Conservation (phyloP, 2,888 invertebrate species). For the Cephus pulcher region DNA sequence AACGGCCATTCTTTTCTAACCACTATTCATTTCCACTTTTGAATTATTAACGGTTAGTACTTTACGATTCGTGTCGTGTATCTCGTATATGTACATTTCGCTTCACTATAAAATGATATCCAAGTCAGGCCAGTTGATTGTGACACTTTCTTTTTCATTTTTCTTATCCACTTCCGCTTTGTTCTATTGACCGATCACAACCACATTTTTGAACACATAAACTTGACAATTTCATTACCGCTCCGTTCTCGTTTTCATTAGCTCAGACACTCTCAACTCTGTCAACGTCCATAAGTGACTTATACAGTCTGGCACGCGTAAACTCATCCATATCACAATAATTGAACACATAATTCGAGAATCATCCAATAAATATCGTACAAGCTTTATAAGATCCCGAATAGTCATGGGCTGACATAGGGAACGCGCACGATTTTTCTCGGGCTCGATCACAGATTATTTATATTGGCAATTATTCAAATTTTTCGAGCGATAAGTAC, state of each 20-base stretch:
- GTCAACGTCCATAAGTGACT: not conserved
- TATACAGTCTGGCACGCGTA: not conserved
- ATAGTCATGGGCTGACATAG: not conserved
- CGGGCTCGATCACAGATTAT: not conserved
- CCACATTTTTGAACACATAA: constrained; percentile 18
- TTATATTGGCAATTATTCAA: not conserved
- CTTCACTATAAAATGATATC: constrained; percentile 33
- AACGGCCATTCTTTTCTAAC: constrained; percentile 19
- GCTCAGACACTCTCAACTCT: not conserved
- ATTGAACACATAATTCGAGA: constrained; percentile 26
- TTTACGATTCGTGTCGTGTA: constrained; percentile 15
- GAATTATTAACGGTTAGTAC: constrained; percentile 15
- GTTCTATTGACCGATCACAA: not conserved
- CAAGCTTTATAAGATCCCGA: not conserved
- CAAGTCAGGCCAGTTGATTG: constrained; percentile 43
- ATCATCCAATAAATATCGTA: constrained; percentile 21
- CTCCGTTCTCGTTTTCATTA: constrained; percentile 6
- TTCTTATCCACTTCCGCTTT: constrained; percentile 6
- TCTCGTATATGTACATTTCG: constrained; percentile 44
- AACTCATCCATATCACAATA: constrained; percentile 20
- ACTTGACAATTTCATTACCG: constrained; percentile 13
- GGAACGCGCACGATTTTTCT: not conserved
- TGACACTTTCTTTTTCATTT: constrained; percentile 37
- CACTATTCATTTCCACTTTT: constrained; percentile 26
- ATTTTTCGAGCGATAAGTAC: not conserved